These are phyloP conservation scores for Bettongia penicillata DNA, from an alignment of 2,113 vertebrate genomes.

Conservation along the genomic window DNA sequence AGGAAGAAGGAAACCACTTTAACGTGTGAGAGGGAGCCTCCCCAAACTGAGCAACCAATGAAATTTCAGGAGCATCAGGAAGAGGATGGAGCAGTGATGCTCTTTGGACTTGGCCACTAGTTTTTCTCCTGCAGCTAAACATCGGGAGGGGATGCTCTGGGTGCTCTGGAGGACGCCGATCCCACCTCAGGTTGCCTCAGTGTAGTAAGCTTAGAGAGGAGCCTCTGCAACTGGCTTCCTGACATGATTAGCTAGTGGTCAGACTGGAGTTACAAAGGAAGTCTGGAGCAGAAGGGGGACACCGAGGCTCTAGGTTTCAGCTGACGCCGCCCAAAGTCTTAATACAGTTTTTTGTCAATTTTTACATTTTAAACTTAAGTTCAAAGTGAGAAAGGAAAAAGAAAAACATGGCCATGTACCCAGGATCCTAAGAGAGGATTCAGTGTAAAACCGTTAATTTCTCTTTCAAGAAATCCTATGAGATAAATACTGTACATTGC, in stretches of 20 bases:
- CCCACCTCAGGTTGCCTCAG: conserved; percentile 33
- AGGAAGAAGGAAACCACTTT: not conserved
- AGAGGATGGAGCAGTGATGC: not conserved
- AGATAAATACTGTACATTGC: too few relatives aligned
- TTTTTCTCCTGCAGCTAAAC: conserved; percentile 39
- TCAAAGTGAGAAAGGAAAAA: too few relatives aligned
- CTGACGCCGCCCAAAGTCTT: not conserved
- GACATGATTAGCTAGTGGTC: conserved; percentile 38
- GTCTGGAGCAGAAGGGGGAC: not conserved
- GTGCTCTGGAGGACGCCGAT: conserved; percentile 27
- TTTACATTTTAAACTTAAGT: too few relatives aligned
- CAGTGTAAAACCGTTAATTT: too few relatives aligned
- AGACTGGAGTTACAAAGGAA: not conserved
- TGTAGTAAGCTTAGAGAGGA: conserved; percentile 42
- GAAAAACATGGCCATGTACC: too few relatives aligned
- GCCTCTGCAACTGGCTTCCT: conserved; percentile 38
- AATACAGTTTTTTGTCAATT: too few relatives aligned
- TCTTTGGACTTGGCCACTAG: conserved; percentile 21
- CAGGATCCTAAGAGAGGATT: too few relatives aligned
- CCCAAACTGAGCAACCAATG: not conserved
- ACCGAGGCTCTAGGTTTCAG: not conserved
- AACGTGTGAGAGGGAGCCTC: not conserved
- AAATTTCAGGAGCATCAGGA: not conserved
- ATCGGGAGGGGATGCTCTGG: conserved; percentile 27
- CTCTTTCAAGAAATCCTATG: too few relatives aligned